Percentiles rank a stretch among this genome's conserved stretches.
Evolutionary conservation across 2,113 vertebrate genomes (phyloP).

Genomic region (Eptatretus burgeri): DNA sequence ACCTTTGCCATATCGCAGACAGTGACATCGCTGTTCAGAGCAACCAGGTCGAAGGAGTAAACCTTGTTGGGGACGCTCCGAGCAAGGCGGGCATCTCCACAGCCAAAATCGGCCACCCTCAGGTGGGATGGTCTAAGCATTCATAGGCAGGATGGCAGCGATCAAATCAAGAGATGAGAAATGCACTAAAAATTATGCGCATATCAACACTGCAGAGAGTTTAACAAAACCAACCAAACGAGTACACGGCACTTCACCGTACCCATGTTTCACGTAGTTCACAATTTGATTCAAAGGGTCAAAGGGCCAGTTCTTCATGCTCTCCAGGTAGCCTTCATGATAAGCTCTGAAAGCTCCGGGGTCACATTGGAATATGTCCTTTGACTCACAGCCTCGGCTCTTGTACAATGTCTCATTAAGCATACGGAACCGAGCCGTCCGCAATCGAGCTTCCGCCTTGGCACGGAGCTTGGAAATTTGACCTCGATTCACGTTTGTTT

Average conservation of each 20-base stretch:
- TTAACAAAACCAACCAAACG: not conserved
- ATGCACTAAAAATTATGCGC: not conserved
- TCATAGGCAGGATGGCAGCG: not conserved
- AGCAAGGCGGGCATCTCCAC: slow-evolving; percentile 56
- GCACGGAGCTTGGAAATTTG: not conserved
- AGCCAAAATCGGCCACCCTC: slow-evolving; percentile 70
- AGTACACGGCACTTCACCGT: slow-evolving; percentile 11
- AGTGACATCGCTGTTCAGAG: slow-evolving; percentile 33
- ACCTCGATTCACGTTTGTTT: not conserved
- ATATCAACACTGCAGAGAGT: not conserved
- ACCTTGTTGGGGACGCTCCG: slow-evolving; percentile 40
- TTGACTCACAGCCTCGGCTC: slow-evolving; percentile 27
- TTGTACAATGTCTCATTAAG: slow-evolving; percentile 59
- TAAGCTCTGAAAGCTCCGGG: slow-evolving; percentile 37
- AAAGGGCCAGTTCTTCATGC: slow-evolving; percentile 42
- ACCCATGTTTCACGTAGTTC: slow-evolving; percentile 32
- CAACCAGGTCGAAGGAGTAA: slow-evolving; percentile 53
- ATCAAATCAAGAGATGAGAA: not conserved
- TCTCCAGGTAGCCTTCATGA: slow-evolving; percentile 44
- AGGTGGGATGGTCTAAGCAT: slow-evolving; percentile 27
- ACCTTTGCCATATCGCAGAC: slow-evolving; percentile 72
- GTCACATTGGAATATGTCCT: slow-evolving; percentile 33
- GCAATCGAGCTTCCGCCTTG: slow-evolving; percentile 17
- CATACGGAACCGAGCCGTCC: slow-evolving; percentile 44
- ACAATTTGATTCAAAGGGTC: slow-evolving; percentile 40